These are phyloP conservation scores for Biston betularia DNA, from an alignment of 2,888 invertebrate genomes.

Conservation along the genomic window DNA sequence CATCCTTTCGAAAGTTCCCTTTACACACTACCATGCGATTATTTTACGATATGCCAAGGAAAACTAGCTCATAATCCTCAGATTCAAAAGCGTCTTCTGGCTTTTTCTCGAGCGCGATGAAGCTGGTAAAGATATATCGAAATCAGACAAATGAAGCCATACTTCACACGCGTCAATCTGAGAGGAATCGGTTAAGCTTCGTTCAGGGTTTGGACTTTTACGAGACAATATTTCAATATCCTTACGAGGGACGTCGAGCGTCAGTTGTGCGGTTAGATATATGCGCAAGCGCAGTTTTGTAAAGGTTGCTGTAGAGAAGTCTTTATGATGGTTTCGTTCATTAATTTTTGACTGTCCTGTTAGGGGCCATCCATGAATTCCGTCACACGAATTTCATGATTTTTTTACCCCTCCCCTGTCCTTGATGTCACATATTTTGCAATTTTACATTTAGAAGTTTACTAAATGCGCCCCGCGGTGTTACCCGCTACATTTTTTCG, in stretches of 20 bases:
- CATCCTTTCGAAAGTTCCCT: constrained; percentile 62
- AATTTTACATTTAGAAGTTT: too few species aligned
- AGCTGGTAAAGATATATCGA: constrained; percentile 74
- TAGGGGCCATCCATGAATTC: too few species aligned
- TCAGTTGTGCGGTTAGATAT: constrained; percentile 37
- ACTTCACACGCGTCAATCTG: constrained; percentile 75
- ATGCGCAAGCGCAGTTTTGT: constrained; percentile 30
- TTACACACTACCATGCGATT: constrained; percentile 36
- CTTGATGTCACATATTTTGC: too few species aligned
- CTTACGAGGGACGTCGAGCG: constrained; percentile 71
- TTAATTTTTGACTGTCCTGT: background rate
- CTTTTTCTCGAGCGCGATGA: constrained; percentile 32
- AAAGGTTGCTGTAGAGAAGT: constrained; percentile 7
- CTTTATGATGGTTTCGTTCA: background rate
- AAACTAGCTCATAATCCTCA: constrained; percentile 47
- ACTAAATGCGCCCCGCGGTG: too few species aligned
- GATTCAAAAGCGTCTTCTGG: constrained; percentile 24
- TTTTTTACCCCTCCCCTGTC: too few species aligned
- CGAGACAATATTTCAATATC: constrained; percentile 84
- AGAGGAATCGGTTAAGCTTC: constrained; percentile 74
- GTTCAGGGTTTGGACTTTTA: constrained; percentile 74
- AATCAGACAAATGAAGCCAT: constrained; percentile 84
- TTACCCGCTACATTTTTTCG: too few species aligned
- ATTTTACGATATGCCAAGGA: background rate
- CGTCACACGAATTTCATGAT: too few species aligned